These are phyloP conservation scores for Cephus pygmeus DNA, from an alignment of 2,888 invertebrate genomes.

Conservation along the genomic window DNA sequence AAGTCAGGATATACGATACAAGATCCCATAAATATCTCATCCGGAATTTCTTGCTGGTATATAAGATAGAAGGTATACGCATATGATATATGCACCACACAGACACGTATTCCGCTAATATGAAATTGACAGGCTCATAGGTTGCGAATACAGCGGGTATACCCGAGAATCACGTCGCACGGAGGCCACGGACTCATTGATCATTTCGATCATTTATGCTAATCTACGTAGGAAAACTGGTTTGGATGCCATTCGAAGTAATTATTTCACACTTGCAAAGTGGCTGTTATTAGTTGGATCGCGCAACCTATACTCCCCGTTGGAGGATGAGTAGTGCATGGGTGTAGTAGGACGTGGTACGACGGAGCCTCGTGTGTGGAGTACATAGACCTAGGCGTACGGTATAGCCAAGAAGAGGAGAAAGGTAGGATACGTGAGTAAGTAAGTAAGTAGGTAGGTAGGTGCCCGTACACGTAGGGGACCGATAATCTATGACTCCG, in stretches of 20 bases:
- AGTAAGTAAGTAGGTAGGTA: not conserved
- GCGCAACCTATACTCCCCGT: conserved; percentile 20
- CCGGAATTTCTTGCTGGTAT: too few species aligned
- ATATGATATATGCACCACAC: too few species aligned
- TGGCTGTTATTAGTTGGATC: conserved; percentile 56
- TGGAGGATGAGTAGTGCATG: not conserved
- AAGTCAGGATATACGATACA: too few species aligned
- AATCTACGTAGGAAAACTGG: conserved; percentile 54
- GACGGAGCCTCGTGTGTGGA: not conserved
- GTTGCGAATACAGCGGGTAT: conserved; percentile 12
- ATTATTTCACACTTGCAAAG: conserved; percentile 63
- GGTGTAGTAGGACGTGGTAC: not conserved
- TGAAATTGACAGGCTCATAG: too few species aligned
- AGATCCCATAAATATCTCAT: too few species aligned
- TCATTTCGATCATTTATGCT: conserved; percentile 62
- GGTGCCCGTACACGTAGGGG: not conserved
- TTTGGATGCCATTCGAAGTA: conserved; percentile 55
- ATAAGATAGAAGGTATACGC: too few species aligned
- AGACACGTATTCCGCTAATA: too few species aligned
- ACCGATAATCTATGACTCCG: conserved; percentile 37
- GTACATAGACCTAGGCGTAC: not conserved
- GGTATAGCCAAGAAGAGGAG: conserved; percentile 8
- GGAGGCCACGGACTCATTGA: conserved; percentile 50
- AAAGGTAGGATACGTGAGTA: conserved; percentile 5
- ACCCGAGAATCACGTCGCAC: conserved; percentile 37